Conservation (phyloP, 2,888 invertebrate species). For the Ochlodes sylvanus region DNA sequence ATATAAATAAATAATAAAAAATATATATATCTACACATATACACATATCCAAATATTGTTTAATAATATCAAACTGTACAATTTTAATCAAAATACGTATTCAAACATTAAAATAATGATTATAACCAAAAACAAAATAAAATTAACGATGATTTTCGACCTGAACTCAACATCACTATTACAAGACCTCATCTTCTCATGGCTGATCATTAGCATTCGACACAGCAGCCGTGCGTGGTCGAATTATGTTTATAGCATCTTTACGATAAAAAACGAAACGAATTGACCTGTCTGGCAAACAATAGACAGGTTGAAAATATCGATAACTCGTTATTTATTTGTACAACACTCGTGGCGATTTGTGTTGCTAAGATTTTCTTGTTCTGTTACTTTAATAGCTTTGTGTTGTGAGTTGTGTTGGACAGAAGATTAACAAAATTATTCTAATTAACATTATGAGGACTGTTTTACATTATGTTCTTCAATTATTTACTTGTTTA, state of each 20-base stretch:
- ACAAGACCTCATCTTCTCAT: constrained; percentile 38
- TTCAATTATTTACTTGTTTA: no score
- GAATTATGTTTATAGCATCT: constrained; percentile 23
- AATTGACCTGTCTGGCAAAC: constrained; percentile 18
- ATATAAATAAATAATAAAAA: no score
- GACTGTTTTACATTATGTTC: no score
- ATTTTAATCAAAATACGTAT: no score
- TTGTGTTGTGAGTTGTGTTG: neutral
- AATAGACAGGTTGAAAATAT: constrained; percentile 25
- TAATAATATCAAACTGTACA: no score
- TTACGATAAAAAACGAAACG: constrained; percentile 22
- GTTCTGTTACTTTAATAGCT: constrained; percentile 3
- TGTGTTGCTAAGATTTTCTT: neutral
- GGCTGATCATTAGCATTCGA: constrained; percentile 54
- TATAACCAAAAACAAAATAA: neutral
- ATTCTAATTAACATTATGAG: no score
- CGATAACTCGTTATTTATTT: constrained; percentile 10
- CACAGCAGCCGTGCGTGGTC: constrained; percentile 45
- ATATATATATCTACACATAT: no score
- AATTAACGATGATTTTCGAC: constrained; percentile 29
- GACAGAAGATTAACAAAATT: no score
- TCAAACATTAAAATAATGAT: neutral
- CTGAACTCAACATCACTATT: constrained; percentile 9
- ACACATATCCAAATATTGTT: no score
- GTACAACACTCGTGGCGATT: constrained; percentile 3